A percentile compares a stretch with the other conserved stretches of the same genome.
Evolutionary conservation across 2,113 vertebrate species (phyloP).

Genomic region (Vulpes ferrilata): DNA sequence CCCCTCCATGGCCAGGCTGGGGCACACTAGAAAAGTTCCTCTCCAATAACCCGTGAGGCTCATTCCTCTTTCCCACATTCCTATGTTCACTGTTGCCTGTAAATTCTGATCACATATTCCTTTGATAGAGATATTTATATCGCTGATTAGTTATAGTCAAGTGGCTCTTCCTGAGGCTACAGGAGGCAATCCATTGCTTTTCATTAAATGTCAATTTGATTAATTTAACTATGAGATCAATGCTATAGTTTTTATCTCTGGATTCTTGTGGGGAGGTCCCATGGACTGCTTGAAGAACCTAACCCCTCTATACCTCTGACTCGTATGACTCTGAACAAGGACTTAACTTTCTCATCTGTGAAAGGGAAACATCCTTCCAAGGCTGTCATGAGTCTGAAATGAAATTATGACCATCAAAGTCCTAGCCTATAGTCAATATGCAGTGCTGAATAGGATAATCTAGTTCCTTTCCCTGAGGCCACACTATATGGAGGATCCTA

Average conservation of each 20-base stretch:
- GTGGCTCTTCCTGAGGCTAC: neutral
- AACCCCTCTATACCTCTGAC: neutral
- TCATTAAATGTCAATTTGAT: slow-evolving; percentile 17
- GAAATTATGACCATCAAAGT: neutral
- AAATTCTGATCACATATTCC: neutral
- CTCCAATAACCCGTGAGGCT: neutral
- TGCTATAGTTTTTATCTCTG: neutral
- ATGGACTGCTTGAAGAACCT: neutral
- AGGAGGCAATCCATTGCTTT: neutral
- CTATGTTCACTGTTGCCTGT: neutral
- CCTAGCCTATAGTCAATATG: neutral
- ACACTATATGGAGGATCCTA: rapidly evolving
- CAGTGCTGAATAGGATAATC: neutral
- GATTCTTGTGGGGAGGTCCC: neutral
- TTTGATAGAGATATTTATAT: neutral
- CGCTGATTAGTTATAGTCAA: neutral
- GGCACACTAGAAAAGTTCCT: neutral
- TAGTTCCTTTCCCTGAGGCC: neutral
- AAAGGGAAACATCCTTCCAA: neutral
- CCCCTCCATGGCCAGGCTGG: rapidly evolving
- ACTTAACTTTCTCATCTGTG: neutral
- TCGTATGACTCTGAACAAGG: neutral
- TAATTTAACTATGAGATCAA: neutral
- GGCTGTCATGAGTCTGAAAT: neutral
- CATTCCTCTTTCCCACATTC: neutral